A percentile compares a stretch with the other conserved stretches of the same genome.
phyloP scores from a whole-genome alignment of 2,888 invertebrate species.

The Apantesis nais region DNA sequence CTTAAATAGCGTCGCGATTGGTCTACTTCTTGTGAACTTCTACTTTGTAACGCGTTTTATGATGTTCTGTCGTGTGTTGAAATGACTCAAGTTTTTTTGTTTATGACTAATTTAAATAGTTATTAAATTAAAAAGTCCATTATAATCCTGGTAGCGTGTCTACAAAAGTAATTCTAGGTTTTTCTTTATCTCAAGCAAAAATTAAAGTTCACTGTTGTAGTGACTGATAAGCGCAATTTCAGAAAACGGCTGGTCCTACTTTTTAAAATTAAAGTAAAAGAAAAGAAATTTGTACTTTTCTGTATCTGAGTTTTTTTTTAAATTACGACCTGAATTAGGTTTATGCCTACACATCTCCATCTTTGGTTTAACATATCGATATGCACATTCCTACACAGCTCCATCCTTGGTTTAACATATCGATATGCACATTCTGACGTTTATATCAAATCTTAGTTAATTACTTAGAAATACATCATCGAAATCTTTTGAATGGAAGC shows the following conservation, averaged over 20 bases:
- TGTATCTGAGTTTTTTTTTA: neutral
- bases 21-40: neutral
- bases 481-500: too few relatives aligned
- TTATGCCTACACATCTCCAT: too few relatives aligned
- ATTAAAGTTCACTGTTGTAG: neutral
- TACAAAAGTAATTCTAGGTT: conserved; percentile 5
- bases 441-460: too few relatives aligned
- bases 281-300: neutral
- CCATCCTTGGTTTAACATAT: too few relatives aligned
- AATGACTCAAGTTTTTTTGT: conserved; percentile 16
- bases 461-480: too few relatives aligned
- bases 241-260: neutral
- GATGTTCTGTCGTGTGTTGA: neutral
- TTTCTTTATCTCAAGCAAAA: neutral
- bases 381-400: too few relatives aligned
- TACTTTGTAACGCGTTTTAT: conserved; percentile 7
- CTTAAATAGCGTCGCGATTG: neutral
- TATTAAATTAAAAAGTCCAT: conserved; percentile 20
- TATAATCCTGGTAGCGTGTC: conserved; percentile 15
- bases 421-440: too few relatives aligned
- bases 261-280: neutral
- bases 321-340: too few relatives aligned
- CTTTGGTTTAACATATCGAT: too few relatives aligned
- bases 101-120: conserved; percentile 22
- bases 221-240: neutral